Evolutionary conservation across 2,888 invertebrate species (phyloP), one percentile per base, ranked within the genome.

Genomic region (Glomeris marginata): DNA sequence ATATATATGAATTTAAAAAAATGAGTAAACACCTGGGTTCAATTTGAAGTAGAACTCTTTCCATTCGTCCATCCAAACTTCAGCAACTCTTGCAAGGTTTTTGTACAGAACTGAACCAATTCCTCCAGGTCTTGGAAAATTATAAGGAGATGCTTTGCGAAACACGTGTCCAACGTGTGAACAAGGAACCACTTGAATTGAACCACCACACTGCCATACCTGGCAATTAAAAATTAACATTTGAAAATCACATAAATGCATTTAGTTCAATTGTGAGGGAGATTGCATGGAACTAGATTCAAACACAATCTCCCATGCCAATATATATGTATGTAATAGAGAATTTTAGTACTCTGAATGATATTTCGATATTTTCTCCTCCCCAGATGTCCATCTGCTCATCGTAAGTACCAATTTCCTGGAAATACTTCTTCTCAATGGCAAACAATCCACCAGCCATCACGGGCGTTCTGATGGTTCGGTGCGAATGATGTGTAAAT

Each of bases 11-110:
- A n/a, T n/a, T n/a, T n/a, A n/a, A n/a, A 13, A 8, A 44, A 43
- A 15, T 4, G 37, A 49, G 37, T 28, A 5, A 16, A 28, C 59
- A 72, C 74, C 72, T 43, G 74, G 79, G 62, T 86, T 88, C 59
- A 87, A 84, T 63, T 84, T 84, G 65, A 88, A 87, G 62, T 81
- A 87, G 66, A 92, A 91, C 54, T 85, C 81, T 11, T 85, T 82
- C 84, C 94, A 95, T 49, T 95, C 85, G 63, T 97, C 97, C 85
- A 98, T 86, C 97, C 97, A 98, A 0, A 95, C 95, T 2, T 84
- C 74, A 1, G 94, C 94, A 0, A 91, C 92, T 51, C 98, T 72
- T 0, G 90, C 91, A 35, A 94, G 72, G 70, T 98, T 98, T 0
- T 82, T 76, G 58, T 86, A 84, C 1, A 97, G 72, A n/a, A 88